Base-by-base conservation (phyloP, 2,888 invertebrate species). In the Nemotelus nigrinus region DNA sequence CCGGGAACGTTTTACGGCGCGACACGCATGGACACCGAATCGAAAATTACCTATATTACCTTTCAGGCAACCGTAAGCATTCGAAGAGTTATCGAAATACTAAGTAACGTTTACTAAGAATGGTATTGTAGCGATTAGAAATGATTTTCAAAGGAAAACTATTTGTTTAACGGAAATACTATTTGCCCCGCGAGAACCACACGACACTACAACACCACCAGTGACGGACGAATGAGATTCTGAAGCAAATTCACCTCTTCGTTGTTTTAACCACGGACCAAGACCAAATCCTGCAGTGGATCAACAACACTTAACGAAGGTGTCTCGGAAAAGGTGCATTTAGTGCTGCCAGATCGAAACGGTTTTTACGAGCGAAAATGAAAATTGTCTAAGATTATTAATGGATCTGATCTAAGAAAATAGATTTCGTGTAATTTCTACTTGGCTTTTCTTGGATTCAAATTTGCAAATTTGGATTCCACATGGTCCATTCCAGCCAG, bases 1-100 rank as follows among this genome's bases (percentile, higher is more conserved):
- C 71, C 71, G 71, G 71, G 71, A 71, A 65, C 65, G 48, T 47
- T 65, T 65, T 41, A 58, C 25, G 7, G 7, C 6, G 63, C 25
- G 25, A 25, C 25, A 25, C 25, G 25, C 25, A 25, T 25, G 25
- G 25, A 25, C 25, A 25, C 25, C 25, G 25, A 25, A 25, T 25
- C 25, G 25, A 25, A 25, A 25, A 1, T 25, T 25, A 25, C 25
- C 25, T 25, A 25, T 25, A 25, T 1, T 25, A 25, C 25, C 25
- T 25, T 58, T 58, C 58, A 58, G 25, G n/a, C 58, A 4, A 58
- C 58, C 1, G 25, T n/a, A 25, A 58, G 58, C 4, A 58, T 58
- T 58, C 58, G 58, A 58, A 58, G n/a, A 58, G 8, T n/a, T n/a
- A 58, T 10, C n/a, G n/a, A 58, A 58, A 58, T 25, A 58, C 58